Conservation (phyloP, 2,113 vertebrate genomes). For the Alaudala cheleensis region DNA sequence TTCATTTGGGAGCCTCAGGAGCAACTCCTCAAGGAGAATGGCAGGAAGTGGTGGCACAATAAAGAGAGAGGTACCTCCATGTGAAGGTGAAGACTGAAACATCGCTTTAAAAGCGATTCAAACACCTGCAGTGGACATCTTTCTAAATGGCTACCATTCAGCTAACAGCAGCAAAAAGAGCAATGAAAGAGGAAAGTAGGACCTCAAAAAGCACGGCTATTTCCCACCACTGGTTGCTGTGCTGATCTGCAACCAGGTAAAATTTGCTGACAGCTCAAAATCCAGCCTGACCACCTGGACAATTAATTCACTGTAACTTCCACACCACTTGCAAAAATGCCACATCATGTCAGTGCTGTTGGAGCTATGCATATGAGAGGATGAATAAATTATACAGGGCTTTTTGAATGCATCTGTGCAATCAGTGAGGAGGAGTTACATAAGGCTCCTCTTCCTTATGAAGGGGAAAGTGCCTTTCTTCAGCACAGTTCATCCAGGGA, state of each 20-base stretch:
- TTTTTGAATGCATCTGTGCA: slow-evolving; percentile 37
- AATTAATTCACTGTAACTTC: neutral
- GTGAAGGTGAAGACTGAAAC: neutral
- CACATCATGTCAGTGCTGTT: neutral
- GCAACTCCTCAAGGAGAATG: neutral
- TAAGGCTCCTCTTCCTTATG: neutral
- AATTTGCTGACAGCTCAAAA: neutral
- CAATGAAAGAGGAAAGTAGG: neutral
- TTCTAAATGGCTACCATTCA: neutral
- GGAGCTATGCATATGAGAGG: neutral
- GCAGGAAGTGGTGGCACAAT: neutral
- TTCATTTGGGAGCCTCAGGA: neutral
- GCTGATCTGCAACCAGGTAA: neutral
- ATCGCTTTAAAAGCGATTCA: fast-evolving
- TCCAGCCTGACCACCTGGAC: neutral
- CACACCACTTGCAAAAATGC: neutral
- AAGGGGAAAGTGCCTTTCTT: neutral
- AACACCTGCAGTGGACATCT: neutral
- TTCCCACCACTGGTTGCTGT: neutral
- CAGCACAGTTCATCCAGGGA: neutral
- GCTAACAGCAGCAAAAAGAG: neutral
- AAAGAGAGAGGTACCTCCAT: neutral
- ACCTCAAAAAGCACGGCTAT: neutral
- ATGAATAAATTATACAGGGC: slow-evolving; percentile 36
- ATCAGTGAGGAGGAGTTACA: slow-evolving; percentile 21